phyloP scores from a whole-genome alignment of 2,797 vertebrate genomes.

The Labroides dimidiatus region DNA sequence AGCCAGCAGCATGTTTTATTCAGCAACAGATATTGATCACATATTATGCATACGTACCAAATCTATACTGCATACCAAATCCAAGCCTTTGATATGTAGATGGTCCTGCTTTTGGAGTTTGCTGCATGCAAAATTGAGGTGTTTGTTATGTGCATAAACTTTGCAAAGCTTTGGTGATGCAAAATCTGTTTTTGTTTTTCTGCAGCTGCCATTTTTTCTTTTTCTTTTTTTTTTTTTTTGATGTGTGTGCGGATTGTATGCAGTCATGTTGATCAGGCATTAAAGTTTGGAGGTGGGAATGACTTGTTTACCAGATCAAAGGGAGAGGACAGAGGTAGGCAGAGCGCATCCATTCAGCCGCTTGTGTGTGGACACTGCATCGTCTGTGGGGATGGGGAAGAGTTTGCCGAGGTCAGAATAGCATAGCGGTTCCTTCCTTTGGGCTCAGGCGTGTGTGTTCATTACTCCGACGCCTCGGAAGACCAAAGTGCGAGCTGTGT shows the following conservation, averaged over 20 bases:
- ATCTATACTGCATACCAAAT: conserved; percentile 67
- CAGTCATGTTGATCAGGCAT: conserved; percentile 29
- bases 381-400: conserved; percentile 41
- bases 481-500: conserved; percentile 53
- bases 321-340: conserved; percentile 14
- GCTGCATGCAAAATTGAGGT: conserved; percentile 32
- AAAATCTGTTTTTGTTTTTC: conserved; percentile 25
- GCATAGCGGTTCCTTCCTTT: conserved; percentile 23
- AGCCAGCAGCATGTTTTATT: conserved; percentile 77
- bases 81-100: conserved; percentile 60
- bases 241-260: conserved; percentile 36
- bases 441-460: conserved; percentile 45
- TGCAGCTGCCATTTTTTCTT: conserved; percentile 3
- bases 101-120: conserved; percentile 35
- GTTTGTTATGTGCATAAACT: conserved; percentile 59
- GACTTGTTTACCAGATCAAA: conserved; percentile 39
- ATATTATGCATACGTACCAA: conserved; percentile 69
- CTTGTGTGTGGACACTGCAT: conserved; percentile 34
- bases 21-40: conserved; percentile 80
- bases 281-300: conserved; percentile 17
- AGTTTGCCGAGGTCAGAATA: conserved; percentile 61
- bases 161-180: conserved; percentile 26
- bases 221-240: too few species aligned
- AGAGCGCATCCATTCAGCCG: conserved; percentile 36
- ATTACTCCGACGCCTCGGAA: conserved; percentile 56